phyloP scores from a whole-genome alignment of 2,797 vertebrate genomes.

The Kryptolebias ocellatus region DNA sequence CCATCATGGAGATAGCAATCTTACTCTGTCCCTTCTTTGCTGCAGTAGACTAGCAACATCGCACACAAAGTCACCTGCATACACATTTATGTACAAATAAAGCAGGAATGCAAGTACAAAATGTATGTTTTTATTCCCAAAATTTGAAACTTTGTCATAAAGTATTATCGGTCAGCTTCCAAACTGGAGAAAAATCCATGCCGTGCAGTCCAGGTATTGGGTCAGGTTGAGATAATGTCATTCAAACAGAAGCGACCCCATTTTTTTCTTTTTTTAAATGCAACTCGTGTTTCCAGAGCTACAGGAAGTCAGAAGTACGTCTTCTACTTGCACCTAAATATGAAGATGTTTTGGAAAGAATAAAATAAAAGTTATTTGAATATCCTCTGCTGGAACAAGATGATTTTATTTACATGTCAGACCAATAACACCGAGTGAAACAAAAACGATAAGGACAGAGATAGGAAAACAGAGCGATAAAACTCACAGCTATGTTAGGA shows the following conservation, averaged over 20 bases:
- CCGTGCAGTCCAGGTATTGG: constrained; percentile 31
- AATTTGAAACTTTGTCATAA: constrained; percentile 42
- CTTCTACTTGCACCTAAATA: not conserved
- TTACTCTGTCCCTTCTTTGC: constrained; percentile 41
- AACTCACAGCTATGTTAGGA: not conserved
- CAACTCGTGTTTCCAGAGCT: constrained; percentile 45
- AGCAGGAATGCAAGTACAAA: constrained; percentile 4
- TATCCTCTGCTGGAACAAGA: constrained; percentile 11
- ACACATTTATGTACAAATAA: constrained; percentile 35
- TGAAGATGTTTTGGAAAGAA: not conserved
- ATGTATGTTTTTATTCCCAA: constrained; percentile 44
- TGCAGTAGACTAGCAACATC: constrained; percentile 46
- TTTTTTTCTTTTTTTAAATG: constrained; percentile 29
- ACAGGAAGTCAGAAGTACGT: constrained; percentile 8
- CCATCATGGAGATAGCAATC: constrained; percentile 82
- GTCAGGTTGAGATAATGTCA: constrained; percentile 64
- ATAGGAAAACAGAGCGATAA: constrained; percentile 18
- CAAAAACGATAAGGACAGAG: constrained; percentile 16
- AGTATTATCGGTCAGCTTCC: constrained; percentile 21
- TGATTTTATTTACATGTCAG: constrained; percentile 24
- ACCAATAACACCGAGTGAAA: constrained; percentile 9
- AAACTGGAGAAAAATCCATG: constrained; percentile 33
- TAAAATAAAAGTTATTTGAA: constrained; percentile 16
- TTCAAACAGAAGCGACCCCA: constrained; percentile 47
- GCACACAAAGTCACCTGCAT: constrained; percentile 32